phyloP scores from a whole-genome alignment of 2,888 invertebrate species.

The Mesorhabditis sp. region DNA sequence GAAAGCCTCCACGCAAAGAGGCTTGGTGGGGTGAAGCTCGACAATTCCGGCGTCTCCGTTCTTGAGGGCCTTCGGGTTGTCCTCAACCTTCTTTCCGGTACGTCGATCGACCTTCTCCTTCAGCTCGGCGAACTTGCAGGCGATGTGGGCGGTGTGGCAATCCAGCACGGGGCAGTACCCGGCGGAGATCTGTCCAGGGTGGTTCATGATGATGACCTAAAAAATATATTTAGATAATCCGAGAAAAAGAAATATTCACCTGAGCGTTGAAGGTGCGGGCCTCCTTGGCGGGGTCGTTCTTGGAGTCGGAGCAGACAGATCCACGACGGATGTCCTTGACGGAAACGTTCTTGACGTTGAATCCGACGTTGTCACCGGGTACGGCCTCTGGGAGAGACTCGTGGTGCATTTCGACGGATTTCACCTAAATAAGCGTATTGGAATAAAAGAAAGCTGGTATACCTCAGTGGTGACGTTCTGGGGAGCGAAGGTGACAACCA shows the following conservation, averaged over 20 bases:
- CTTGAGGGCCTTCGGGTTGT: constrained; percentile 73
- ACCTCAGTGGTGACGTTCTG: constrained; percentile 89
- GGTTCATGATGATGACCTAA: constrained; percentile 93
- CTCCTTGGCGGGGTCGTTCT: constrained; percentile 90
- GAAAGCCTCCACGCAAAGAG: constrained; percentile 97
- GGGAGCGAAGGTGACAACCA: constrained; percentile 93
- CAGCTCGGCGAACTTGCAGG: constrained; percentile 98
- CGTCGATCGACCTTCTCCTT: constrained; percentile 93
- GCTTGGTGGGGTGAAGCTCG: constrained; percentile 84
- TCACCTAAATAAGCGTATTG: constrained; percentile 66
- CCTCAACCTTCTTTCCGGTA: constrained; percentile 73
- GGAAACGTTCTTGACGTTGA: constrained; percentile 99
- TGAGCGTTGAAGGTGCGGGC: constrained; percentile 91
- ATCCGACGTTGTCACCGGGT: constrained; percentile 95
- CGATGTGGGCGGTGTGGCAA: constrained; percentile 99
- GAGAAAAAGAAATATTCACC: constrained; percentile 39
- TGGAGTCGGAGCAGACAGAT: constrained; percentile 95
- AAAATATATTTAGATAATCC: not conserved
- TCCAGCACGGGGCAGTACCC: constrained; percentile 98
- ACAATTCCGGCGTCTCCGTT: constrained; percentile 96
- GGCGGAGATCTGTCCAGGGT: constrained; percentile 95
- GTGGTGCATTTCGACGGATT: constrained; percentile 99
- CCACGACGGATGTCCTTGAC: constrained; percentile 99
- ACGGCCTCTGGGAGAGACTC: constrained; percentile 76
- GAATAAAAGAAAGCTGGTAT: not conserved